Percentiles rank a stretch among this genome's conserved stretches.
These are phyloP conservation scores for Pararge aegeria DNA, from an alignment of 1,140 invertebrate species.

Conservation along the genomic window DNA sequence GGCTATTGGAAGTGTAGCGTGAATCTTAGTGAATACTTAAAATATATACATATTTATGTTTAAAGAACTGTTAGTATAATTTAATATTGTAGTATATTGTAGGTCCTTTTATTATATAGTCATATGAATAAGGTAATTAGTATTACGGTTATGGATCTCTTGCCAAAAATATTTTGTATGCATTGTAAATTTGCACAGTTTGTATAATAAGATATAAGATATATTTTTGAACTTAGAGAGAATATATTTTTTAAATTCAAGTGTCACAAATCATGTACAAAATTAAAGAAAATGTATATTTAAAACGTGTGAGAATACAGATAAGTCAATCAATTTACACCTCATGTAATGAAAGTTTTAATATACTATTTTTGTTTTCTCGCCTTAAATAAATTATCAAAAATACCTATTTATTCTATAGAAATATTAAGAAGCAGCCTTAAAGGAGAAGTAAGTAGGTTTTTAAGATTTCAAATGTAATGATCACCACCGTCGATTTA, in stretches of 20 bases:
- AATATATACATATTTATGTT: not conserved
- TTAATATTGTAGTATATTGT: not conserved
- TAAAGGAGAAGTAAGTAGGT: too few species aligned
- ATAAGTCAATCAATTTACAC: too few species aligned
- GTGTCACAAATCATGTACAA: not conserved
- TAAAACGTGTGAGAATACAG: not conserved
- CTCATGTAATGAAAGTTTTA: too few species aligned
- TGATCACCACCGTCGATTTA: too few species aligned
- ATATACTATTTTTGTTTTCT: too few species aligned
- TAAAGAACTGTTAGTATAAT: not conserved
- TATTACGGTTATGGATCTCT: conserved; percentile 3
- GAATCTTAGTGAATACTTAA: not conserved
- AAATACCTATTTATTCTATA: too few species aligned
- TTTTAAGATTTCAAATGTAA: too few species aligned
- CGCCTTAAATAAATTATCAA: too few species aligned
- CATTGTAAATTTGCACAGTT: conserved; percentile 2
- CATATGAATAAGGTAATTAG: not conserved
- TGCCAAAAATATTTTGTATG: conserved; percentile 3
- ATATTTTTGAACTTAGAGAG: not conserved
- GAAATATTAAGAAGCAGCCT: too few species aligned
- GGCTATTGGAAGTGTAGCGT: not conserved
- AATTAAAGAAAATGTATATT: not conserved
- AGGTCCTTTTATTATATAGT: not conserved
- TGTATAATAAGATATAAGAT: not conserved
- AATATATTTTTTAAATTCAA: not conserved